A percentile compares a stretch with the other conserved stretches of the same genome.
phyloP scores from a whole-genome alignment of 2,888 invertebrate species.

The Octonoba sinensis region DNA sequence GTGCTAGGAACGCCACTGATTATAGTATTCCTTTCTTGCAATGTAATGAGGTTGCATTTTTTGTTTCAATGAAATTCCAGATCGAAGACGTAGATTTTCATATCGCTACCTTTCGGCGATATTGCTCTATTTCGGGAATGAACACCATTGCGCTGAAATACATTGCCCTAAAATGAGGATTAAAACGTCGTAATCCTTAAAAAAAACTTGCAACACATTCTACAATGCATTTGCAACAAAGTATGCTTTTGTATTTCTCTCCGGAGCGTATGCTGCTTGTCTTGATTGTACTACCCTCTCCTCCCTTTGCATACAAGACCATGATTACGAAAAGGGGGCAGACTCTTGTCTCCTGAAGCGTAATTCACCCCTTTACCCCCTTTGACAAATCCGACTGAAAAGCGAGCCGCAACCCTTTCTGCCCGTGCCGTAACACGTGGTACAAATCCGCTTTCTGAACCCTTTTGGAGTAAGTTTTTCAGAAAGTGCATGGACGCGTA shows the following conservation, averaged over 20 bases:
- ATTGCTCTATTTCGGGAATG: too few species aligned
- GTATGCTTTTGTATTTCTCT: not conserved
- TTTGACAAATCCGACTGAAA: constrained; percentile 17
- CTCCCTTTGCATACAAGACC: constrained; percentile 41
- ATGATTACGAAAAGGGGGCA: constrained; percentile 37
- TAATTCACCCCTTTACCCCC: constrained; percentile 13
- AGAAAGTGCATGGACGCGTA: constrained; percentile 33
- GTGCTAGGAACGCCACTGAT: too few species aligned
- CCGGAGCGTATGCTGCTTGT: constrained; percentile 23
- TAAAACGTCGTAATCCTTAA: too few species aligned
- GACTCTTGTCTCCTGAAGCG: constrained; percentile 5
- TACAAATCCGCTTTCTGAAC: constrained; percentile 40
- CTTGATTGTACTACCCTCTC: constrained; percentile 13
- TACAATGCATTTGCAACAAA: too few species aligned
- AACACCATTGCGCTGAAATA: too few species aligned
- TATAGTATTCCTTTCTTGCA: too few species aligned
- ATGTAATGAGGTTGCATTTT: too few species aligned
- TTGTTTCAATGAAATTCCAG: too few species aligned
- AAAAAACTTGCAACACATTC: too few species aligned
- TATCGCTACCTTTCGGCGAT: too few species aligned
- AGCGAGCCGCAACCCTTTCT: constrained; percentile 42
- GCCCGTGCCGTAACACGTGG: not conserved
- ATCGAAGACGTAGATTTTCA: too few species aligned
- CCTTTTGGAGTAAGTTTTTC: constrained; percentile 32
- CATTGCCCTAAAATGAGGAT: too few species aligned